Evolutionary conservation across 2,113 vertebrate species (phyloP), one percentile per base, ranked within the genome.

Genomic region (Ornithorhynchus anatinus): DNA sequence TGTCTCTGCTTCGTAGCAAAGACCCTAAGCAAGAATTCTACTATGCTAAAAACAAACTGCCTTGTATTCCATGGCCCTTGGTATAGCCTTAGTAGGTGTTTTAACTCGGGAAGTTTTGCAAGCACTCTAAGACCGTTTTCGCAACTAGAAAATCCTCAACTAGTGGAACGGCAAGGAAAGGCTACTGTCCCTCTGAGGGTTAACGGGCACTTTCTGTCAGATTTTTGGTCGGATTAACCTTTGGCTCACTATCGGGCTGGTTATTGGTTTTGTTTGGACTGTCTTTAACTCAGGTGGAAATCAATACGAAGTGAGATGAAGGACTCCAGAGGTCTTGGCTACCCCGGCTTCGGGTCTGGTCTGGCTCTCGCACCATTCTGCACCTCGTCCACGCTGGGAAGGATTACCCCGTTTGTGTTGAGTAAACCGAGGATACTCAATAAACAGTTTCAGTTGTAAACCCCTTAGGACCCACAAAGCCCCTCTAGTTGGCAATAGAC

Each of bases 401-500:
- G 93, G 93, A 95, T 95, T 94, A 94, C 93, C 82, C 89, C 92
- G 91, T 90, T 91, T 91, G 90, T 93, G 94, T 93, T 91, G 91
- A 94, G 93, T 93, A 94, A 94, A 95, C 92, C 84, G 85, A 94
- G 92, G 92, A 94, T 94, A 93, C 92, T 93, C 92, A 93, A 94
- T 95, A 94, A 95, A 95, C 92, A 95, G 92, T 91, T 92, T 94
- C 93, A 93, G 92, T 93, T 94, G 92, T 94, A 95, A 95, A 93
- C 91, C 94, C 94, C 93, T 94, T 92, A 94, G 94, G 94, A 95
- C 74, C 89, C 90, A 93, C 92, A 94, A 94, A 95, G 93, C 96
- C 96, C 95, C 94, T 94, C 95, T 93, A 95, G 94, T 96, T 98
- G 95, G 96, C 95, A 97, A 98, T 96, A 98, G 96, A 94, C 94